A percentile compares a stretch with the other conserved stretches of the same genome.
Evolutionary conservation across 2,113 vertebrate species (phyloP).

Genomic region (Caranx melampygus): DNA sequence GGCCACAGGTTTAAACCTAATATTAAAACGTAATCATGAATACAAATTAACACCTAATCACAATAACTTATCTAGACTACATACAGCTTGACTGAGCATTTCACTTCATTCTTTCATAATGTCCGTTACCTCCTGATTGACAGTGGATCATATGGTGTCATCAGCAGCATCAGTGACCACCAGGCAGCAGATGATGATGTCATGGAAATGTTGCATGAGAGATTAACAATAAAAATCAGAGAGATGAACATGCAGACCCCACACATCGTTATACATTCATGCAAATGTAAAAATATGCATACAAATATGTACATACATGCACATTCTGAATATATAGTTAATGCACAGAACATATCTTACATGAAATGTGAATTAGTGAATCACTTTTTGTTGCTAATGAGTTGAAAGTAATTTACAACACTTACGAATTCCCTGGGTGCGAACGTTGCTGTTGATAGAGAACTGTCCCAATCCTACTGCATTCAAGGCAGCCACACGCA

Average conservation of each 20-base stretch:
- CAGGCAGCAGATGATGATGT: conserved; percentile 46
- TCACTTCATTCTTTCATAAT: neutral
- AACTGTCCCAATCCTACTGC: conserved; percentile 73
- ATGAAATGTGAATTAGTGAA: neutral
- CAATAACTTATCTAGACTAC: neutral
- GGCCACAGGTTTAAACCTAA: neutral
- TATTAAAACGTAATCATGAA: neutral
- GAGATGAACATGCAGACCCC: neutral
- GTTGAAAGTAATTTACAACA: conserved; percentile 9
- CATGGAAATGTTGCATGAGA: conserved; percentile 38
- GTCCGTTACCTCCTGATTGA: conserved; percentile 75
- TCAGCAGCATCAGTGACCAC: conserved; percentile 53
- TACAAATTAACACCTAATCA: neutral
- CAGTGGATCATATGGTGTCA: conserved; percentile 35
- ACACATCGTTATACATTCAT: neutral
- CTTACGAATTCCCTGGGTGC: conserved; percentile 78
- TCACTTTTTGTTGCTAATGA: neutral
- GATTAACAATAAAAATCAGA: conserved; percentile 37
- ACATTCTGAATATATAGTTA: neutral
- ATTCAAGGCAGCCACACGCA: conserved; percentile 79
- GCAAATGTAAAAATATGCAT: neutral
- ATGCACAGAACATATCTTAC: neutral
- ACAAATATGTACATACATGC: neutral
- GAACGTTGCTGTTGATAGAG: conserved; percentile 57
- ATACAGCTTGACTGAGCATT: neutral